Evolutionary conservation across 37 sponge, comb jelly and placozoan species (phyloP), one percentile per base, ranked within the genome.

Genomic region (Beroe ovata): DNA sequence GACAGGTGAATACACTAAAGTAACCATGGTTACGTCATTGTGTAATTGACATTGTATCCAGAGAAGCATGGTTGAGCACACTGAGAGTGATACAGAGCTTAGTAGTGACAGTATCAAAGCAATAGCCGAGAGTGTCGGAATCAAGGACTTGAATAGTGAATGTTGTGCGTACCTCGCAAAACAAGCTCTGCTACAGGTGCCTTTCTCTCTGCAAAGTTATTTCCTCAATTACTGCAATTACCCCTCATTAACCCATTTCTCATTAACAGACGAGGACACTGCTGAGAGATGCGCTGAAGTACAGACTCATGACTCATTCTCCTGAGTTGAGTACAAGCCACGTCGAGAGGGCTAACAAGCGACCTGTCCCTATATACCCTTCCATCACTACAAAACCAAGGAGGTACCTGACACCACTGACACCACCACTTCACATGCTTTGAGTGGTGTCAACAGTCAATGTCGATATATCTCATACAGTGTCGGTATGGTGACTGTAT

Each of bases 151-250:
- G 1, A 77, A 40, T n/a, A 28, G 2, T 1, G 84, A 77, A 0
- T 38, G 84, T 40, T 32, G 54, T 8, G 28, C 23, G 4, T 77
- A 77, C 33, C 84, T 77, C 20, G 84, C 84, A 3, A 77, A 11
- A 19, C 84, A 77, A 23, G 84, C 84, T 16, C 84, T 77, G 18
- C 47, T 77, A 36, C 84, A 77, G 84, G 84, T 77, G n/a, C n/a
- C n/a, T n/a, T n/a, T n/a, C n/a, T n/a, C n/a, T n/a, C n/a, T n/a
- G n/a, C n/a, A n/a, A n/a, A n/a, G n/a, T n/a, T n/a, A n/a, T n/a
- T n/a, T n/a, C n/a, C n/a, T n/a, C n/a, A n/a, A n/a, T n/a, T n/a
- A n/a, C n/a, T n/a, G n/a, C n/a, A n/a, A n/a, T n/a, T n/a, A n/a
- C n/a, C n/a, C n/a, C n/a, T n/a, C n/a, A n/a, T n/a, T n/a, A n/a